These are phyloP conservation scores for Dicaeum eximium DNA, from an alignment of 2,113 vertebrate species.

Conservation along the genomic window DNA sequence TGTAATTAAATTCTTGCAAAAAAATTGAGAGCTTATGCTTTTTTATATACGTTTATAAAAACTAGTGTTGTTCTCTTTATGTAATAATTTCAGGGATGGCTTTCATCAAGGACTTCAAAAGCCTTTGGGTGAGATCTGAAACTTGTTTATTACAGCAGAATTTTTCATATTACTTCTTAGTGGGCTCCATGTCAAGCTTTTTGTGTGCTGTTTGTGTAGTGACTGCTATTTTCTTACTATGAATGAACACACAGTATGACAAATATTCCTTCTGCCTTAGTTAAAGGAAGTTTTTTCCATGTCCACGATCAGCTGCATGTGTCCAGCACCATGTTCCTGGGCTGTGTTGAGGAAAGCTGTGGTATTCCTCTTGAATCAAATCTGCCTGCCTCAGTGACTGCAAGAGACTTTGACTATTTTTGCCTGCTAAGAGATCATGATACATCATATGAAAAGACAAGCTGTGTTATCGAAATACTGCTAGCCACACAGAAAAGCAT, in stretches of 20 bases:
- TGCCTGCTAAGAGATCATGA: neutral
- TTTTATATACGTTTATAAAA: neutral
- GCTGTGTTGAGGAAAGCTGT: neutral
- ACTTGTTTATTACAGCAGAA: neutral
- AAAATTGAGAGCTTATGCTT: neutral
- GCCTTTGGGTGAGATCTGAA: neutral
- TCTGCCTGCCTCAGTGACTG: neutral
- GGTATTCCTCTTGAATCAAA: neutral
- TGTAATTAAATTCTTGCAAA: neutral
- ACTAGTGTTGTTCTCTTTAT: neutral
- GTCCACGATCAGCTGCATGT: neutral
- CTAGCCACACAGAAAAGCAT: neutral
- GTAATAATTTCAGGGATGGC: neutral
- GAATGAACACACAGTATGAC: neutral
- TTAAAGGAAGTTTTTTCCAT: neutral
- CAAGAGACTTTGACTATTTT: neutral
- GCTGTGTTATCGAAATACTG: neutral
- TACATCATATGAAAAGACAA: neutral
- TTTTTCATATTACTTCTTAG: neutral
- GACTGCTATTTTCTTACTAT: neutral
- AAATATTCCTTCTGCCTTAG: neutral
- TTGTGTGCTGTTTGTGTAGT: neutral
- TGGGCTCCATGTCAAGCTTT: neutral
- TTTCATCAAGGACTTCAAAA: neutral
- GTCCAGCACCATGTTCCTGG: neutral